Evolutionary conservation across 2,113 vertebrate species (phyloP).

Genomic region (Fukomys damarensis): DNA sequence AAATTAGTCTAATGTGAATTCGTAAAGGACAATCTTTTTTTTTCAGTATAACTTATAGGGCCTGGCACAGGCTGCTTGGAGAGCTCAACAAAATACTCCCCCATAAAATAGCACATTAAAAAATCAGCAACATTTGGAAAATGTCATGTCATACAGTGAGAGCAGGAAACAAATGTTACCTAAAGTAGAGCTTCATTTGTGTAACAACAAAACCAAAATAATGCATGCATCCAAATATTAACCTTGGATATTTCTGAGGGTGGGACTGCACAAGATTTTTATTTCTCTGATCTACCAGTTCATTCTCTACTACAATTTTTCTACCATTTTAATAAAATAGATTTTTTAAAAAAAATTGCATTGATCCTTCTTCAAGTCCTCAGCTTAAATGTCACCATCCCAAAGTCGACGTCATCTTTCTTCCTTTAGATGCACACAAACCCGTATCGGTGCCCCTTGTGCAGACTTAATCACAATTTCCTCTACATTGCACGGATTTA

Average conservation of each 20-base stretch:
- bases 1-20: background rate
- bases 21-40: background rate
- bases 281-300: background rate
- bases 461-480: background rate
- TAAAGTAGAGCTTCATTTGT: background rate
- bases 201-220: background rate
- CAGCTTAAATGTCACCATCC: background rate
- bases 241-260: background rate
- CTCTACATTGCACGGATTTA: background rate
- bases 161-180: background rate
- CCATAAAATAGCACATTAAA: slow-evolving; percentile 18
- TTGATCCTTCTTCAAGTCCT: background rate
- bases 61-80: background rate
- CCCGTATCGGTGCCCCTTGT: background rate
- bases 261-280: background rate
- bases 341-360: background rate
- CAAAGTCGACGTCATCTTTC: background rate
- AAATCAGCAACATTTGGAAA: background rate
- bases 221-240: background rate
- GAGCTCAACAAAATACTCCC: background rate
- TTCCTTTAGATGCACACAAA: background rate
- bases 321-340: background rate
- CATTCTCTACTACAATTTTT: background rate
- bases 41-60: background rate
- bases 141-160: background rate